Conservation (phyloP, 2,797 vertebrate genomes). For the Malurus leucopterus region DNA sequence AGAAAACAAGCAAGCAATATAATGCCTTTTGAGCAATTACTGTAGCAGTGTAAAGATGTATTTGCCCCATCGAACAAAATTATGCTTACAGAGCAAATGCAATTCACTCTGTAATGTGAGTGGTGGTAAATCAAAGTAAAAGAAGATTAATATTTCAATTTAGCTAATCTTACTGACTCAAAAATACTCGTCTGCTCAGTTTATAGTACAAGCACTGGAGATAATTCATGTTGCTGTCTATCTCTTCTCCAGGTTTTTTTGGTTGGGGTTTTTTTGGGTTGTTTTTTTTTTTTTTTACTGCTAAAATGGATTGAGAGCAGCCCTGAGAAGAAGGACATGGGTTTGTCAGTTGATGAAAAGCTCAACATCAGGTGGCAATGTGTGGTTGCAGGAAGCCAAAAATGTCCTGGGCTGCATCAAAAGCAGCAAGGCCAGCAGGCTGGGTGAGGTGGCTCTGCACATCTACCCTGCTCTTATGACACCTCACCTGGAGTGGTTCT, state of each 20-base stretch:
- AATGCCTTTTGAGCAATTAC: background rate
- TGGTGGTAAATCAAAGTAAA: background rate
- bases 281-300: background rate
- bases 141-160: background rate
- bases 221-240: background rate
- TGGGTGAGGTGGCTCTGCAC: accelerated
- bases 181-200: background rate
- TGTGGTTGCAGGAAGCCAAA: background rate
- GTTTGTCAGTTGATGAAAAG: background rate
- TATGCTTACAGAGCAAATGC: background rate
- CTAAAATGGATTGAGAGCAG: background rate
- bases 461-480: background rate
- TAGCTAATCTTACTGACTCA: background rate
- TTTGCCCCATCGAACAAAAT: background rate
- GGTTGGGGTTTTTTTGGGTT: no score
- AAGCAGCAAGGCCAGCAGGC: accelerated
- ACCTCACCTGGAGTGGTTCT: background rate
- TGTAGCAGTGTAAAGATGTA: background rate
- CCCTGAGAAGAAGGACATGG: background rate
- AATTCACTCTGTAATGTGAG: background rate
- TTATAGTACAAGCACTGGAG: background rate
- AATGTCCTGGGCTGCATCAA: background rate
- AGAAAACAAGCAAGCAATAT: background rate
- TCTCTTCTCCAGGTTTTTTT: background rate
- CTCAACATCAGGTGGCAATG: background rate